Percentiles rank a stretch among this genome's conserved stretches.
Conservation (phyloP, 2,888 invertebrate genomes). For the Parnassius apollo region DNA sequence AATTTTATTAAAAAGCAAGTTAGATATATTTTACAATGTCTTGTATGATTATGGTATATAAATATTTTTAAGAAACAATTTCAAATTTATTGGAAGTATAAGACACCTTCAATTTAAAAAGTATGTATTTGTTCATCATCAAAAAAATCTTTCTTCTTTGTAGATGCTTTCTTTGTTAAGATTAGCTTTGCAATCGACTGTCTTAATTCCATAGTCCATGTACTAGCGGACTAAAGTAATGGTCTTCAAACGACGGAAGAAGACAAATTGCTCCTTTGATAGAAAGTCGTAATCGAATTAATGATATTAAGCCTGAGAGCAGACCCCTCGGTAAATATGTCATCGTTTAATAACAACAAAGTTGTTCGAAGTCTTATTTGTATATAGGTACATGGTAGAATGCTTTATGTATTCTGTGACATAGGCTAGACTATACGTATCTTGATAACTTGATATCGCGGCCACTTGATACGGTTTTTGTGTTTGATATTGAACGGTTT, state of each 20-base stretch:
- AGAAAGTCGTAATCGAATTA: slow-evolving; percentile 52
- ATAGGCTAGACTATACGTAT: too few relatives aligned
- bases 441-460: neutral
- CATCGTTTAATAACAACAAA: slow-evolving; percentile 18
- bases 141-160: too few relatives aligned
- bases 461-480: neutral
- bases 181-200: too few relatives aligned
- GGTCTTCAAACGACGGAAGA: slow-evolving; percentile 49
- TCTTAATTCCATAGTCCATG: neutral
- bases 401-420: too few relatives aligned
- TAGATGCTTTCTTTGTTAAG: too few relatives aligned
- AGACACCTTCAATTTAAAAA: too few relatives aligned
- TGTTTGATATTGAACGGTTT: slow-evolving; percentile 4
- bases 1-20: neutral
- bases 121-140: too few relatives aligned
- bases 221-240: slow-evolving; percentile 28
- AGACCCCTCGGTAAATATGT: slow-evolving; percentile 23
- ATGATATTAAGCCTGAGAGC: slow-evolving; percentile 35
- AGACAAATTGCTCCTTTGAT: slow-evolving; percentile 57
- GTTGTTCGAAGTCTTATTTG: slow-evolving; percentile 19
- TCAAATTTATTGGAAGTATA: too few relatives aligned
- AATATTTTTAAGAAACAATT: too few relatives aligned
- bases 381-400: neutral
- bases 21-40: neutral
- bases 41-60: neutral